Evolutionary conservation across 2,797 vertebrate genomes (phyloP).

Genomic region (Diglossa cyanea): DNA sequence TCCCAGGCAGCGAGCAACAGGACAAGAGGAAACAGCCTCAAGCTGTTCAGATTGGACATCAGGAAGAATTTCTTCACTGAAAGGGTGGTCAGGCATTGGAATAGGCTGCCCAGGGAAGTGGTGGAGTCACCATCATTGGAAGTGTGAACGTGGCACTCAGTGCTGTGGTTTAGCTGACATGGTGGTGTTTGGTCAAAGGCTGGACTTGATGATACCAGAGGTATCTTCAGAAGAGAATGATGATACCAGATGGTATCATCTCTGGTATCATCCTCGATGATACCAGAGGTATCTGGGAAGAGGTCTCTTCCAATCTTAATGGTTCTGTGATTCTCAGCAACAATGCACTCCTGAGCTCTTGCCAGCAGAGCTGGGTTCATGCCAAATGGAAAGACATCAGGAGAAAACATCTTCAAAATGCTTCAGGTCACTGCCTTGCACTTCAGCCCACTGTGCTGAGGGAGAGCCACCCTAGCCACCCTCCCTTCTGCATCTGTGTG

Average conservation of each 20-base stretch:
- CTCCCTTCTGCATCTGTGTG: accelerated
- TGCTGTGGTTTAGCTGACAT: not conserved
- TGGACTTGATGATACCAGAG: not conserved
- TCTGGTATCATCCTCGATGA: too few relatives aligned
- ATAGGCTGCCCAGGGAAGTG: not conserved
- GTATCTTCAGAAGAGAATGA: not conserved
- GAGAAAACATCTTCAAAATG: not conserved
- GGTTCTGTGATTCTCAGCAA: not conserved
- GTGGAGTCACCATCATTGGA: not conserved
- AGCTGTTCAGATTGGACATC: not conserved
- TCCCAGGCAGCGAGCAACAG: not conserved
- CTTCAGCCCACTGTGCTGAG: accelerated
- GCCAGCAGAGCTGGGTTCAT: not conserved
- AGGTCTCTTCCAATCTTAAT: not conserved
- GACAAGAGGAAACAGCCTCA: not conserved
- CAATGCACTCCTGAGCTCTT: not conserved
- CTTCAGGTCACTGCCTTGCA: not conserved
- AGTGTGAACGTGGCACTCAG: not conserved
- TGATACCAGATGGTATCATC: too few relatives aligned
- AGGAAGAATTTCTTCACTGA: not conserved
- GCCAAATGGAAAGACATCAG: not conserved
- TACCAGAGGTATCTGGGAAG: not conserved
- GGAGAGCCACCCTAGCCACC: accelerated
- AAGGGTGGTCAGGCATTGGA: not conserved
- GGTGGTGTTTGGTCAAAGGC: not conserved